Base-by-base conservation (phyloP, 1,140 invertebrate species). In the Zaprionus lachaisei region DNA sequence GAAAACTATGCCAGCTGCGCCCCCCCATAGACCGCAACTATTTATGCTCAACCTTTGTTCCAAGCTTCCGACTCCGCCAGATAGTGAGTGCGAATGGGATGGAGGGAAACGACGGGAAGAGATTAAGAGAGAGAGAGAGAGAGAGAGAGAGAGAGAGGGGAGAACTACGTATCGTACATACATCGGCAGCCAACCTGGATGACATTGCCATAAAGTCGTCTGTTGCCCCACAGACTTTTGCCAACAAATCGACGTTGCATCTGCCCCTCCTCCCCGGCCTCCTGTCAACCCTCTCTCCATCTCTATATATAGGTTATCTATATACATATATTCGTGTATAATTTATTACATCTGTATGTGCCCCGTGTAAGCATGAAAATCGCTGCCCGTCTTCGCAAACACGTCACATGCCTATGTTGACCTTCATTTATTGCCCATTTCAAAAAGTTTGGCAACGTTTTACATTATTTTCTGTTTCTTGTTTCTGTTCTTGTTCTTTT, bases 381-480 rank as follows among this genome's bases (percentile, higher is more conserved):
- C 44, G 71, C 47, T 62, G 71, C 55, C 37, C 7, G 58, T 15
- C 60, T 68, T 58, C 17, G 34, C 26, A 61, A 55, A 44, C 31
- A 68, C 77, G 64, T 75, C 73, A 77, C 68, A 76, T 76, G 69
- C 31, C 54, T 68, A 63, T 77, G 70, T 51, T 77, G 83, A 82
- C 83, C 83, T 86, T 86, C 83, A 82, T 77, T 82, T 71, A 71
- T 44, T 72, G 76, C 67, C 72, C 76, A 86, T 86, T 85, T 81
- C 61, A 49, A 75, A 67, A 75, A 75, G 41, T 71, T 76, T 77
- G 74, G 74, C 74, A 77, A 49, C 74, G 64, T 67, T 51, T 51
- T 20, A 24, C 12, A 38, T 17, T 67, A 72, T 49, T 37, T 41
- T 31, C 64, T 77, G 38, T 37, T 41, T 31, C 64, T 51, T 65